A percentile compares a stretch with the other conserved stretches of the same genome.
Evolutionary conservation across 2,888 invertebrate species (phyloP).

Genomic region (Rhogogaster chlorosoma): DNA sequence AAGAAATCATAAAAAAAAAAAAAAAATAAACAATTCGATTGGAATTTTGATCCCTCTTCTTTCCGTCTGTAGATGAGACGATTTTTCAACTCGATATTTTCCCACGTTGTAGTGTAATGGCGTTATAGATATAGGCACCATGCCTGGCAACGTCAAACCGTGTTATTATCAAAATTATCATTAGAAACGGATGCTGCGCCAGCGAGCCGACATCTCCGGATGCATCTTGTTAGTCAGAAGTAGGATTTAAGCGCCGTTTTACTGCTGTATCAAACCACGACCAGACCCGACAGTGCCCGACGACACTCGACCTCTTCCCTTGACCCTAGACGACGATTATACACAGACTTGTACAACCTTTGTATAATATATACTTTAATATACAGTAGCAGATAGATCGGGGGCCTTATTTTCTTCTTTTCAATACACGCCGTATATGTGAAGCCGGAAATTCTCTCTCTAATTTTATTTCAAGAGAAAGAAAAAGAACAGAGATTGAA

Average conservation of each 20-base stretch:
- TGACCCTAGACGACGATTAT: background rate
- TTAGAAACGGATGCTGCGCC: slow-evolving; percentile 48
- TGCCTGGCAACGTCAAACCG: background rate
- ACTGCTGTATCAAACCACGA: background rate
- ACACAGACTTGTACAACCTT: background rate
- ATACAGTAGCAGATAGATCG: background rate
- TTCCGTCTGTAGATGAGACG: background rate
- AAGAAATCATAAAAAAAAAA: no score
- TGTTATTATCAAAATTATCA: slow-evolving; percentile 52
- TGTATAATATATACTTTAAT: background rate
- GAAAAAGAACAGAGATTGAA: no score
- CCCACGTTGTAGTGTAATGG: background rate
- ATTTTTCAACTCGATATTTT: background rate
- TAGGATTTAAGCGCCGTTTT: slow-evolving; percentile 48
- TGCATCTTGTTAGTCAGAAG: slow-evolving; percentile 52
- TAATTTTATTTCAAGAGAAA: background rate
- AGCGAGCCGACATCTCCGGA: slow-evolving; percentile 50
- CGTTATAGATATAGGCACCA: background rate
- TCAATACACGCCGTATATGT: background rate
- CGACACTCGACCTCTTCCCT: slow-evolving; percentile 9
- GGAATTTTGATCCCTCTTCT: background rate
- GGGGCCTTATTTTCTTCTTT: background rate
- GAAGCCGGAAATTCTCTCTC: background rate
- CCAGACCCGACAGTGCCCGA: background rate
- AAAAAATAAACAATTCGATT: background rate